phyloP scores from a whole-genome alignment of 2,888 invertebrate genomes.

The Coenonympha glycerion region DNA sequence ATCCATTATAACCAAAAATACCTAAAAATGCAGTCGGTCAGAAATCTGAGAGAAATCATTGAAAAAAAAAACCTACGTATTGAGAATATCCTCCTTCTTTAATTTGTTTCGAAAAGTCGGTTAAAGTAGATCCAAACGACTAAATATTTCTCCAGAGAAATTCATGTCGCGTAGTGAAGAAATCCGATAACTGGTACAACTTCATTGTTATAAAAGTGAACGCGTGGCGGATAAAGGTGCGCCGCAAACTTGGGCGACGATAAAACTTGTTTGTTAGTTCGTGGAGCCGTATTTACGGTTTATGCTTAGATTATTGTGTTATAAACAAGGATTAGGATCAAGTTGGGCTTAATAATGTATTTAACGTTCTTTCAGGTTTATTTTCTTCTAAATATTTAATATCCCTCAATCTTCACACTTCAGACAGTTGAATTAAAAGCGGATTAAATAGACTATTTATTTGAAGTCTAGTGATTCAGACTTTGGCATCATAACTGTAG shows the following conservation, averaged over 20 bases:
- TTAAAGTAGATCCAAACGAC: too few species aligned
- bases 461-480: too few species aligned
- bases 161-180: slow-evolving; percentile 20
- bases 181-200: slow-evolving; percentile 32
- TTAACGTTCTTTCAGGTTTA: background rate
- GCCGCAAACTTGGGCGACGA: slow-evolving; percentile 11
- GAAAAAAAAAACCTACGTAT: too few species aligned
- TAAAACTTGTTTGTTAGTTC: slow-evolving; percentile 14
- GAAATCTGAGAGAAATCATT: too few species aligned
- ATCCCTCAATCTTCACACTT: too few species aligned
- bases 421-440: too few species aligned
- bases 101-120: too few species aligned
- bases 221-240: slow-evolving; percentile 13
- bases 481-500: too few species aligned
- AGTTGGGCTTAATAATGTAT: slow-evolving; percentile 2
- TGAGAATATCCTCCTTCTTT: too few species aligned
- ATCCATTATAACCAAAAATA: too few species aligned
- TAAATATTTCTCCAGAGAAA: slow-evolving; percentile 6
- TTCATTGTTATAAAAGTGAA: slow-evolving; percentile 31
- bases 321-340: background rate
- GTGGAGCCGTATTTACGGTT: slow-evolving; percentile 5
- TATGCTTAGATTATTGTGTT: slow-evolving; percentile 11
- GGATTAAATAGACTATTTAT: too few species aligned
- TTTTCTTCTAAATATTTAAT: background rate
- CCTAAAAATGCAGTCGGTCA: too few species aligned